Evolutionary conservation across 2,888 invertebrate genomes (phyloP).

Genomic region (Shargacucullia verbasci): DNA sequence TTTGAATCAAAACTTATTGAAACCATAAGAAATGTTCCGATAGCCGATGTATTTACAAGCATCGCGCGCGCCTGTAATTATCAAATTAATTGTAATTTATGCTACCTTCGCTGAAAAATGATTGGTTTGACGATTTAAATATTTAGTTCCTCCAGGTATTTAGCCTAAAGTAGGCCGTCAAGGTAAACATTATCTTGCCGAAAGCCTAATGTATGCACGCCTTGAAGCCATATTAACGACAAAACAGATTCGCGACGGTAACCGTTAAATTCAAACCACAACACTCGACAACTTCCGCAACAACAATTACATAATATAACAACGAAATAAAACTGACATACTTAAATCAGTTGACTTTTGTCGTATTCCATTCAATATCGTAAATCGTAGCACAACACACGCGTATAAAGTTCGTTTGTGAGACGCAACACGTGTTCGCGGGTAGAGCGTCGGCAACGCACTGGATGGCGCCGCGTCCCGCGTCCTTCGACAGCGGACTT

Average conservation of each 20-base stretch:
- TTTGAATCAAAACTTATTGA: not conserved
- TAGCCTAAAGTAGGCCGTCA: conserved; percentile 56
- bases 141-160: conserved; percentile 40
- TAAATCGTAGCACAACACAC: conserved; percentile 57
- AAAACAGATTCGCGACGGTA: conserved; percentile 64
- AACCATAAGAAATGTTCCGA: not conserved
- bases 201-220: conserved; percentile 67
- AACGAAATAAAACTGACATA: conserved; percentile 76
- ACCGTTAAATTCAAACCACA: conserved; percentile 69
- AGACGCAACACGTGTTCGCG: conserved; percentile 50
- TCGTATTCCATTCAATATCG: conserved; percentile 61
- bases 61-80: not conserved
- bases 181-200: conserved; percentile 59
- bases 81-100: not conserved
- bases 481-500: conserved; percentile 86
- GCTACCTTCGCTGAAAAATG: conserved; percentile 8
- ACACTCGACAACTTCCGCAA: conserved; percentile 64
- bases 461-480: conserved; percentile 62
- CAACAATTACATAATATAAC: conserved; percentile 59
- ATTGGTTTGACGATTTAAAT: conserved; percentile 8
- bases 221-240: conserved; percentile 59
- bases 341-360: conserved; percentile 76
- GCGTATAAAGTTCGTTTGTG: conserved; percentile 50
- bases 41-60: conserved; percentile 1
- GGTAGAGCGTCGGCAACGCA: conserved; percentile 67